Evolutionary conservation across 2,113 vertebrate species (phyloP).

Genomic region (Gnathonemus longibarbis): DNA sequence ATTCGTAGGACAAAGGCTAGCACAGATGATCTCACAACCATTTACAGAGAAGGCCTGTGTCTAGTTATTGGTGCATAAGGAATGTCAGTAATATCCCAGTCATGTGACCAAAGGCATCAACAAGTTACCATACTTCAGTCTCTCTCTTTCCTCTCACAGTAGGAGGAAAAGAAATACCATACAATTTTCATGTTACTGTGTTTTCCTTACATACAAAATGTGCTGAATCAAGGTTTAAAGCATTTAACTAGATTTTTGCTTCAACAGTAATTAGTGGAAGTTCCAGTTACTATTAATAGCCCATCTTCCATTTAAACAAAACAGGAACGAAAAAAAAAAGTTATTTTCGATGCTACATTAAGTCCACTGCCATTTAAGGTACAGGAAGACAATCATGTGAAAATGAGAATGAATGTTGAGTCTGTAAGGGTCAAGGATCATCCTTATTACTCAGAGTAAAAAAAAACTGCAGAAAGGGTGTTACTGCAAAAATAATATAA

Average conservation of each 20-base stretch:
- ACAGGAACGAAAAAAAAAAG: not conserved
- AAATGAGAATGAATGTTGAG: not conserved
- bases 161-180: not conserved
- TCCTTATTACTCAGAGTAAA: not conserved
- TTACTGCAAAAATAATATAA: not conserved
- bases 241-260: not conserved
- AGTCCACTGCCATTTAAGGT: not conserved
- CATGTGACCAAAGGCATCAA: not conserved
- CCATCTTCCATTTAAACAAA: not conserved
- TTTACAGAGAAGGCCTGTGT: not conserved
- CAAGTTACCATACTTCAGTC: not conserved
- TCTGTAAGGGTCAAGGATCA: not conserved
- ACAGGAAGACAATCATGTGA: not conserved
- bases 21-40: constrained; percentile 4
- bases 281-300: not conserved
- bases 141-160: too few relatives aligned
- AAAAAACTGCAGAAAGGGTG: not conserved
- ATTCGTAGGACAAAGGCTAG: not conserved
- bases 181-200: not conserved
- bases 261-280: not conserved
- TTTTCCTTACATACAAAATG: not conserved
- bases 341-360: not conserved
- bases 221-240: not conserved
- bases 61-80: constrained; percentile 7
- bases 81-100: not conserved